Base-by-base conservation (phyloP, 2,888 invertebrate species). In the Habrosyne pyritoides region DNA sequence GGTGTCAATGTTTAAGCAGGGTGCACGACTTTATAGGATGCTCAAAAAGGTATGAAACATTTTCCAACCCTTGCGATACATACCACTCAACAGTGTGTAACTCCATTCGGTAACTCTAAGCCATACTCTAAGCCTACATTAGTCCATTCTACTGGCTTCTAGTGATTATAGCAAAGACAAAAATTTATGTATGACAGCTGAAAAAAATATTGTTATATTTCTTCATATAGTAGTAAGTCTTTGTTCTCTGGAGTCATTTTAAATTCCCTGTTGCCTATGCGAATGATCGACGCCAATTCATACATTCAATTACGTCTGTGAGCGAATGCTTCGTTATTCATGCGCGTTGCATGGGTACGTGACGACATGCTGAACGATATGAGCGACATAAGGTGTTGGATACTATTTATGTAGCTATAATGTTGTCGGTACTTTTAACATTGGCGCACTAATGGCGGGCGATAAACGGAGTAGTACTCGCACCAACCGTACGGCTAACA, bases 1-100 rank as follows among this genome's bases (percentile, higher is more conserved):
- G 93, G 94, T 96, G 24, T 94, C 94, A 52, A 95, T 96, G 4
- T 97, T 96, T 94, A 97, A 98, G 76, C 96, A 96, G 74, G 98
- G 98, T 10, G 97, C 97, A 81, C 97, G 96, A 88, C 97, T 98
- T 74, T 96, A 96, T 21, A 94, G 95, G 76, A 94, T 96, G 84
- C 93, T 98, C 60, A 94, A 97, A 90, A 97, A 95, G 94, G 96
- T 96, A 86, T 21, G 63, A 48, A 33, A 30, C 12, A 30, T 12
- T 30, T 49, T 49, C 22, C 54, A n/a, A 21, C 18, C 21, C 52
- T 52, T 47, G 54, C 54, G 28, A 52, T 52, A 33, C 50, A 46
- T 21, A 26, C 21, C 46, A 48, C 46, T 5, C 2, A 18, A 21
- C 4, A 21, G 3, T 46, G 2, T 6, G 8, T 14, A 46, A 28